Evolutionary conservation across 2,888 invertebrate species (phyloP), one percentile per base, ranked within the genome.

Genomic region (Nudaria mundana): DNA sequence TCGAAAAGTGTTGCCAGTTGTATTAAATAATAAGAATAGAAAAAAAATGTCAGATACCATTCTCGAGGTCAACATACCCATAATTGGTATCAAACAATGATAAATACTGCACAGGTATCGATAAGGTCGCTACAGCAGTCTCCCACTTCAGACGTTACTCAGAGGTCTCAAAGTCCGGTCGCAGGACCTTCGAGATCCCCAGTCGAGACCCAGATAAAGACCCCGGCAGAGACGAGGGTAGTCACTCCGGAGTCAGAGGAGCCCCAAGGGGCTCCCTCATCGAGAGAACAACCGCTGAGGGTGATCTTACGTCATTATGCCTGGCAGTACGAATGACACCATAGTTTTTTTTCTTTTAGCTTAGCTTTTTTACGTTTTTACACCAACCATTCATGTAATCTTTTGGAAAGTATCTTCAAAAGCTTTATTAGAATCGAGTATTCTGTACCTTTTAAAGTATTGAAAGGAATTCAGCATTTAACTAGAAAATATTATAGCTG

Each of bases 321-420:
- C 87, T 86, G 86, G 87, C 86, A 81, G 86, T 85, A 87, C 86
- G 85, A 85, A 81, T 80, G 78, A 85, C 87, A 85, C 85, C 77
- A 66, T 83, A 83, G 84, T 76, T 81, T 78, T 73, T 76, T 67
- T 81, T 73, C 66, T 72, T 84, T 84, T 79, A 78, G 81, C 81
- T 66, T 81, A 77, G 79, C 76, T 68, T 77, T 71, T 72, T 74
- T 76, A 64, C 58, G 66, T 80, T 81, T 59, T 82, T 76, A 49
- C 83, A 80, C 82, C 69, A 56, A 73, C 66, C 72, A 77, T 61
- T 31, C 32, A 54, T 67, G 67, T 69, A 30, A 37, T 66, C 49
- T 47, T 58, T 64, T 54, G 47, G 47, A 45, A 56, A 66, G 56
- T 66, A 76, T 76, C 75, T 39, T 65, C 50, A 62, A 65, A 59